A percentile compares a stretch with the other conserved stretches of the same genome.
These are phyloP conservation scores for Cristatella mucedo DNA, from an alignment of 2,888 invertebrate genomes.

Conservation along the genomic window DNA sequence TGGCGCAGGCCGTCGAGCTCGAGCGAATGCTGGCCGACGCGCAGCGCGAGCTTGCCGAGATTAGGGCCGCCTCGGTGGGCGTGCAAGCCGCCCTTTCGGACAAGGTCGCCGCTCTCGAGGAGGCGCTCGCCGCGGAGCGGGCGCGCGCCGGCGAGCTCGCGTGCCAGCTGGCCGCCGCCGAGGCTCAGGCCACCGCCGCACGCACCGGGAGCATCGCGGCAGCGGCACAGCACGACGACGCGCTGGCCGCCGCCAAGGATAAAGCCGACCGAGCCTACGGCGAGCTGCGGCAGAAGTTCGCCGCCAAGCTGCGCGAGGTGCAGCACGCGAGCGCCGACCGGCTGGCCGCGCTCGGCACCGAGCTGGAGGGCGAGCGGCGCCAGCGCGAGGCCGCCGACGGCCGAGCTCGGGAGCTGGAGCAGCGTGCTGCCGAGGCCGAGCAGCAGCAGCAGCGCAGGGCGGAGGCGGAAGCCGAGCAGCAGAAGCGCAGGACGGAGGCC, in stretches of 20 bases:
- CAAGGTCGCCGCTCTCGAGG: no score
- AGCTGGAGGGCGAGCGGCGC: conserved; percentile 59
- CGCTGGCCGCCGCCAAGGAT: conserved; percentile 1
- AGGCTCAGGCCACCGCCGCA: background rate
- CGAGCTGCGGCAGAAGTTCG: background rate
- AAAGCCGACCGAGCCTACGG: background rate
- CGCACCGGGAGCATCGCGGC: background rate
- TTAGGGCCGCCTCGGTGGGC: no score
- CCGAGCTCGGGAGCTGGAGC: no score
- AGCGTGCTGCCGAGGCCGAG: no score
- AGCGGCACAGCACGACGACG: background rate
- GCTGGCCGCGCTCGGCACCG: conserved; percentile 58
- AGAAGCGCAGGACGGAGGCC: no score
- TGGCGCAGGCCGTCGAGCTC: no score
- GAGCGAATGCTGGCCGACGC: no score
- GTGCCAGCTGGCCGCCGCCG: background rate
- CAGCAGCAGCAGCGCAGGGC: no score
- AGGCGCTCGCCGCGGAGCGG: background rate
- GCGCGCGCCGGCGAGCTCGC: background rate
- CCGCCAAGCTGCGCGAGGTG: background rate
- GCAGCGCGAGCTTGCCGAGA: no score
- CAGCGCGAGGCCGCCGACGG: no score
- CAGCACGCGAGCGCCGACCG: background rate
- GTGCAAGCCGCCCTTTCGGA: no score
- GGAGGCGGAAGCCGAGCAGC: no score